Evolutionary conservation across 2,113 vertebrate species (phyloP), one percentile per base, ranked within the genome.

Genomic region (Rhinoptilus africanus): DNA sequence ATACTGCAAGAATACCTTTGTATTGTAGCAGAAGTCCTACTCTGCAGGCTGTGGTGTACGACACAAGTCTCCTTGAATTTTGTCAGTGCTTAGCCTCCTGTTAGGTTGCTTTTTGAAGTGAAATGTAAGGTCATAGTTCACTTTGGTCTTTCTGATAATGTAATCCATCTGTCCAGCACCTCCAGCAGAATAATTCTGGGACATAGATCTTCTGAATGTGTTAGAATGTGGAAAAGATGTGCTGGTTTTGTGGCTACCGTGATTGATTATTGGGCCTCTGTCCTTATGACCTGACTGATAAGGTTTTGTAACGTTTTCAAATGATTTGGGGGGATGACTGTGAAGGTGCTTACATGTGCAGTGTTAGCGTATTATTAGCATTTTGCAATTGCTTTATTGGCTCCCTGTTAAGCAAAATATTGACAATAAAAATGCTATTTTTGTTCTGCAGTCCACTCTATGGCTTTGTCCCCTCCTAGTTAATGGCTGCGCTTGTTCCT

Each of bases 391-490:
- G 85, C 92, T 95, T 97, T 97, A 97, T 94, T 96, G 95, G 95
- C 95, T 98, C 95, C 97, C 97, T 72, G 93, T 98, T 98, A 98
- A 95, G 97, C 95, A 97, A 97, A 98, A 96, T 97, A 97, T 96
- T 96, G 95, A 97, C 94, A 96, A 93, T 98, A 97, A 98, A 98
- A 96, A 79, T 60, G 85, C 95, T 98, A 82, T 97, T 98, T 97
- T 98, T 94, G 86, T 96, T 96, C 93, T 92, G 68, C 32, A 56
- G 63, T 92, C 87, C 80, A 24, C 82, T 63, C 51, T 87, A 4
- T 86, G 71, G 81, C 95, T 95, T 97, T 95, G 93, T 96, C 88
- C 91, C 75, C 76, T 92, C 77, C 74, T 64, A 34, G 69, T 97
- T 98, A 98, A 97, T 91, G 85, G 85, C 87, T 54, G 11, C 10